Percentiles rank a stretch among this genome's conserved stretches.
phyloP scores from a whole-genome alignment of 2,113 vertebrate species.

The Calyptomena viridis region DNA sequence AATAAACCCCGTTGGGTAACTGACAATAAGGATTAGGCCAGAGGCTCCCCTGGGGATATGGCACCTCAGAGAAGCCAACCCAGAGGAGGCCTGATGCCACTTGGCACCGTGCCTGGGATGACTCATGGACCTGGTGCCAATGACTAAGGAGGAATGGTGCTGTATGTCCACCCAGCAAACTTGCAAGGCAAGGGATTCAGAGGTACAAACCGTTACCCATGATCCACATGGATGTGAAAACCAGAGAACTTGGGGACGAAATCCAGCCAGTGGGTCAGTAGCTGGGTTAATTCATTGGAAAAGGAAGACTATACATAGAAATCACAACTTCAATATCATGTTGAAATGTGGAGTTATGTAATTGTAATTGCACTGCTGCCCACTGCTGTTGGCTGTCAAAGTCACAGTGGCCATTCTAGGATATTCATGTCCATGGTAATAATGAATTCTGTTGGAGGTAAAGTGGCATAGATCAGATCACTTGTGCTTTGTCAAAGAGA shows the following conservation, averaged over 20 bases:
- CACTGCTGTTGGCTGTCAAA: background rate
- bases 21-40: background rate
- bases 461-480: accelerated
- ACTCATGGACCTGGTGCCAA: background rate
- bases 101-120: accelerated
- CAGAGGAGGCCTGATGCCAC: background rate
- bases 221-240: accelerated
- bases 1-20: background rate
- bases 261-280: background rate
- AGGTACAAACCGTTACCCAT: background rate
- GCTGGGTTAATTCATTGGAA: background rate
- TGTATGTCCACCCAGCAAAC: background rate
- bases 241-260: accelerated
- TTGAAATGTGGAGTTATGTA: background rate
- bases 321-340: background rate
- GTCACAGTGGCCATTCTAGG: background rate
- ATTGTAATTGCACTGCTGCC: background rate
- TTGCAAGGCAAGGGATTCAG: background rate
- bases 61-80: background rate
- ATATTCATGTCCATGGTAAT: background rate
- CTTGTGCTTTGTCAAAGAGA: background rate
- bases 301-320: background rate
- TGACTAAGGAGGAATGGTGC: background rate
- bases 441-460: background rate
- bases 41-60: background rate